Evolutionary conservation across 2,797 vertebrate genomes (phyloP), one percentile per base, ranked within the genome.

Genomic region (Acridotheres tristis): DNA sequence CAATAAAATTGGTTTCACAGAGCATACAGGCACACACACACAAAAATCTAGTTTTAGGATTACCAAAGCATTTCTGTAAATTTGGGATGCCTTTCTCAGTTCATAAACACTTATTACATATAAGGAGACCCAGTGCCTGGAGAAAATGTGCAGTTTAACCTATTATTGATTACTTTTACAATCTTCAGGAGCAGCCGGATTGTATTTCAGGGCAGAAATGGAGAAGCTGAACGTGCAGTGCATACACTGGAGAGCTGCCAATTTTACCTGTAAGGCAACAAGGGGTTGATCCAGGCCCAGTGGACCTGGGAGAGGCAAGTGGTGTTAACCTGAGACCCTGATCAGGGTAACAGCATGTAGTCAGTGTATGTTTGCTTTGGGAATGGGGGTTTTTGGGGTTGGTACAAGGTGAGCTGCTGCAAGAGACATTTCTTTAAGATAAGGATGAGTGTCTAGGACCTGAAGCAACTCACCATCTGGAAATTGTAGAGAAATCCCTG

Each of bases 161-260:
- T 93, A 68, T 90, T 93, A 94, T 83, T 94, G 90, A 95, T 90
- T 90, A 55, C 73, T 95, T 94, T 80, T 80, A 77, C 78, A 71
- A 25, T 68, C 75, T 93, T 94, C 82, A 89, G 85, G 83, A 96
- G 79, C 43, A 42, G 57, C 1, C 1, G 0, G 29, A 75, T 45
- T 29, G 26, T 77, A 63, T 85, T 91, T 95, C 25, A 30, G 32
- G 40, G 50, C n/a, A 90, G 83, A 81, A 90, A 65, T 42, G 20
- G 66, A 89, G 82, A 81, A 88, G 55, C 51, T 45, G 63, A 86
- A 75, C 0, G 3, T 50, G 68, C 82, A 61, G 30, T 2, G 5
- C 27, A 38, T 77, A 34, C 51, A 36, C 40, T 55, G 54, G 43
- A 34, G 72, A 89, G n/a, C 61, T 85, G 75, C 58, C 82, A 75